Percentiles rank a stretch among this genome's conserved stretches.
Conservation (phyloP, 2,888 invertebrate genomes). For the Hyles lineata region DNA sequence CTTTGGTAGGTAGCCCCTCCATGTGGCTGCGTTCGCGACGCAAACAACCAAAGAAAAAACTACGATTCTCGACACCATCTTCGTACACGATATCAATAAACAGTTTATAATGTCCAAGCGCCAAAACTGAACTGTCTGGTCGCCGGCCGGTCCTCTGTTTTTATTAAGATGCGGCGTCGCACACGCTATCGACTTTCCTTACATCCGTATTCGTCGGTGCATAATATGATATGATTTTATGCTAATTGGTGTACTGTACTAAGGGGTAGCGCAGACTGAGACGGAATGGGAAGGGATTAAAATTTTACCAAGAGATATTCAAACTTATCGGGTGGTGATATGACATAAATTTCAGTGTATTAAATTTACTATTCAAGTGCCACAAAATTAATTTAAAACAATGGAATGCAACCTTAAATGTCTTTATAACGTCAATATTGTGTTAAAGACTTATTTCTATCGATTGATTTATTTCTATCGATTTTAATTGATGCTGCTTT, state of each 20-base stretch:
- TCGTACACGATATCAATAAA: constrained; percentile 17
- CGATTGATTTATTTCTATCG: neutral
- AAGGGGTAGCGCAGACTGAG: no score
- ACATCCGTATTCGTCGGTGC: neutral
- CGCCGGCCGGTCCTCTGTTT: constrained; percentile 57
- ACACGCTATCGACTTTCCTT: constrained; percentile 52
- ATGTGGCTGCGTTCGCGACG: constrained; percentile 29
- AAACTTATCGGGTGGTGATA: no score
- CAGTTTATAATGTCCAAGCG: constrained; percentile 37
- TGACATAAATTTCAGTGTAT: no score
- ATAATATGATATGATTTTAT: neutral
- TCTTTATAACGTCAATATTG: no score
- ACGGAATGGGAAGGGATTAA: no score
- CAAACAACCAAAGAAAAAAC: constrained; percentile 28
- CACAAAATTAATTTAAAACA: no score
- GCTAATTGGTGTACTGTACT: neutral
- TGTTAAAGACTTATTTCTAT: neutral
- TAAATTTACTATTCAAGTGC: no score
- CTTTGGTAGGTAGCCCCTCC: neutral
- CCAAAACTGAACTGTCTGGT: constrained; percentile 59
- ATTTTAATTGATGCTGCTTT: neutral
- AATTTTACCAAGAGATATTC: no score
- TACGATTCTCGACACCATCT: constrained; percentile 28
- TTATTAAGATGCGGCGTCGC: constrained; percentile 60
- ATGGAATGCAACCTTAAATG: no score